Evolutionary conservation across 30 jellyfish, hydroid and myxozoan species (phyloP), one percentile per base, ranked within the genome.

Genomic region (Chrysaora quinquecirrha): DNA sequence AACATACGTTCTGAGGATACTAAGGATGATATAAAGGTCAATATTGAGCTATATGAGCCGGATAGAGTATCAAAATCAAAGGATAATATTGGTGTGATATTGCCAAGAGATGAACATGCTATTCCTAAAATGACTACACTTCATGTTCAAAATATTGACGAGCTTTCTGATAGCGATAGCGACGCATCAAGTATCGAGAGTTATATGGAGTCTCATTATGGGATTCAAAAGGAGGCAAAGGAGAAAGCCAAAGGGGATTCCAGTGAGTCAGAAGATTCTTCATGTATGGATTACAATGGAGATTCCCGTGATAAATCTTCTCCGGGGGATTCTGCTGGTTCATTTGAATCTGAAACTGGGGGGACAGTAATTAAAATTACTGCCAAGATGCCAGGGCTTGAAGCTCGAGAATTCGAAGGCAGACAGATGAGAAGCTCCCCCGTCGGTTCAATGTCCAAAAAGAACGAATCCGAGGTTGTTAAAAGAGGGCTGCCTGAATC

Each of bases 101-200:
- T 43, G 58, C 58, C 58, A 43, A 9, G 58, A 43, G 58, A 16
- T 9, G 12, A 9, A 43, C 9, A 16, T 43, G 58, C 16, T 6
- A 16, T 16, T 16, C 9, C 9, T 16, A 43, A 16, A 43, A 43
- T 43, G 58, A 6, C 58, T 9, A n/a, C n/a, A n/a, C n/a, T n/a
- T n/a, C n/a, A n/a, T n/a, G n/a, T n/a, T n/a, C n/a, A n/a, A n/a
- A n/a, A n/a, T n/a, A n/a, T n/a, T n/a, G n/a, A n/a, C n/a, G n/a
- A n/a, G n/a, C n/a, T n/a, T 38, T 24, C 19, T 75, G 87, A 75
- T 34, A 30, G 35, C 24, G 87, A 60, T n/a, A 30, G 65, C 19
- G 75, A 61, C 18, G n/a, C n/a, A n/a, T 50, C 87, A 0, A 75
- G 87, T 23, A 75, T 75, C 61, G 87, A 75, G 34, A 46, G 87